phyloP scores from a whole-genome alignment of 2,888 invertebrate species.

The Lypha dubia region DNA sequence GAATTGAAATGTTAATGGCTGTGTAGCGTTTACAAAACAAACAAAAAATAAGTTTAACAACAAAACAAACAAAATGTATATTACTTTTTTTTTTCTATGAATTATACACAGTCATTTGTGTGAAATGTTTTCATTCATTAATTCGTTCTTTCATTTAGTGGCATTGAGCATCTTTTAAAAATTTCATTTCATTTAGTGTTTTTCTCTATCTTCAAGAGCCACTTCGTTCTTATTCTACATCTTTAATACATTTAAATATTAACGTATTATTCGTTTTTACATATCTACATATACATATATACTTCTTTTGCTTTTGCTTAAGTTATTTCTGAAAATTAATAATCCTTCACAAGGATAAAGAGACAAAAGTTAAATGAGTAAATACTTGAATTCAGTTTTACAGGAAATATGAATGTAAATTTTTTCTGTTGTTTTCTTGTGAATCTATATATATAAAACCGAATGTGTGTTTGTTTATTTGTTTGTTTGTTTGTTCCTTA shows the following conservation, averaged over 20 bases:
- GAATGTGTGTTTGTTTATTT: no score
- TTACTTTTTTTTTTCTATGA: slow-evolving; percentile 24
- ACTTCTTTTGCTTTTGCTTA: neutral
- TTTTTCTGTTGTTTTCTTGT: slow-evolving; percentile 5
- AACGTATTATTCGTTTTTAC: slow-evolving; percentile 15
- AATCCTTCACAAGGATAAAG: slow-evolving; percentile 19
- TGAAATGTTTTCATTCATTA: slow-evolving; percentile 9
- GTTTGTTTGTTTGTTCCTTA: no score
- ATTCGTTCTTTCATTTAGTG: slow-evolving; percentile 42
- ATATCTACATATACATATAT: neutral
- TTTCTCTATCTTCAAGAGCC: neutral
- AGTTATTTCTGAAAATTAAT: slow-evolving; percentile 26
- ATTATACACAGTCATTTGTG: slow-evolving; percentile 35
- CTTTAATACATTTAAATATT: slow-evolving; percentile 18
- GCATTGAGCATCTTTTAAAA: slow-evolving; percentile 48
- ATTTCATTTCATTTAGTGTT: slow-evolving; percentile 43
- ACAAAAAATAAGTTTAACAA: slow-evolving; percentile 7
- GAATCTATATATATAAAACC: no score
- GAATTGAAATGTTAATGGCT: slow-evolving; percentile 62
- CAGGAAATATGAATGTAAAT: neutral
- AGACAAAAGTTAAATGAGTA: slow-evolving; percentile 1
- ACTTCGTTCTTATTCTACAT: neutral
- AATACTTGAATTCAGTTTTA: neutral
- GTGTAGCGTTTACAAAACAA: slow-evolving; percentile 38
- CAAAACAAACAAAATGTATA: slow-evolving; percentile 17